phyloP scores from a whole-genome alignment of 2,888 invertebrate genomes.

The Dicyrtomina minuta region DNA sequence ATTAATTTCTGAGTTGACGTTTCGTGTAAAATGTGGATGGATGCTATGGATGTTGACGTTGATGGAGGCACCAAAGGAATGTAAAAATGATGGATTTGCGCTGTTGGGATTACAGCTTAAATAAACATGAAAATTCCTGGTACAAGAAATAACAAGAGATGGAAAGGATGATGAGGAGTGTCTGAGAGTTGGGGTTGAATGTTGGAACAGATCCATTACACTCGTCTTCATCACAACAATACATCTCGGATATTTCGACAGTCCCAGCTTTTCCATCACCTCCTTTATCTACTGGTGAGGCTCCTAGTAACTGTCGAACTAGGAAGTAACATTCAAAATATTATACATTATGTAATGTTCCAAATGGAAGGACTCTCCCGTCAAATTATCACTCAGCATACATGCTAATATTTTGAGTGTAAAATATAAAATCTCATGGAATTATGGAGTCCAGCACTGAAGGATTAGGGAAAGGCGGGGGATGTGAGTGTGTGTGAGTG shows the following conservation, averaged over 20 bases:
- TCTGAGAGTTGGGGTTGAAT: not conserved
- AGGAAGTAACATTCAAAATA: not conserved
- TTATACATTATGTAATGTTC: too few relatives aligned
- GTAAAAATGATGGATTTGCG: too few relatives aligned
- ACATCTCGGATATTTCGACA: constrained; percentile 25
- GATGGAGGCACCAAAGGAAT: too few relatives aligned
- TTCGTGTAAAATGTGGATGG: too few relatives aligned
- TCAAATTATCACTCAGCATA: too few relatives aligned
- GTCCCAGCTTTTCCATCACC: constrained; percentile 25
- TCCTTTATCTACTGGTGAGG: constrained; percentile 13
- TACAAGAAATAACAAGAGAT: too few relatives aligned
- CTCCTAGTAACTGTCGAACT: constrained; percentile 35
- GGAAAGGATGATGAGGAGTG: not conserved
- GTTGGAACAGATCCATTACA: constrained; percentile 31
- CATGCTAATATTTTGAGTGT: too few relatives aligned
- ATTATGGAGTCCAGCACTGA: not conserved
- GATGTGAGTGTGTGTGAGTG: not conserved
- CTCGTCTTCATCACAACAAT: constrained; percentile 33
- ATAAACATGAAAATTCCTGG: not conserved
- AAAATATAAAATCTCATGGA: not conserved
- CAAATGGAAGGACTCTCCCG: too few relatives aligned
- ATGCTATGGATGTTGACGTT: too few relatives aligned
- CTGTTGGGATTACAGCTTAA: too few relatives aligned
- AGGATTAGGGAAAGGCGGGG: too few relatives aligned
- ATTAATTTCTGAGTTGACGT: too few relatives aligned